A percentile compares a stretch with the other conserved stretches of the same genome.
Conservation (phyloP, 2,113 vertebrate species). For the Cyphomyrus discorhynchus region DNA sequence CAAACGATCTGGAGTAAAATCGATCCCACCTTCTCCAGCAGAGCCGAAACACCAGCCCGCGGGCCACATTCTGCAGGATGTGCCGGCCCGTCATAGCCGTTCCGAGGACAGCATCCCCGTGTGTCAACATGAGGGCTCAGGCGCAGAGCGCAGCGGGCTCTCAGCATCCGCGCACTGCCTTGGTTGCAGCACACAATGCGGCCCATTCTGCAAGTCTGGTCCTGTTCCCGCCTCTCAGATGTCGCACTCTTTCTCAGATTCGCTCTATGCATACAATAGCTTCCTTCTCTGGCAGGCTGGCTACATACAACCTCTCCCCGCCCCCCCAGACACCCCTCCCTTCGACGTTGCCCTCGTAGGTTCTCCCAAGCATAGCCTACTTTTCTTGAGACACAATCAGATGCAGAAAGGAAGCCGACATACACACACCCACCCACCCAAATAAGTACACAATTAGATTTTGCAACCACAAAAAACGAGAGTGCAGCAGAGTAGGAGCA, state of each 20-base stretch:
- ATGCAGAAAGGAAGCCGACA: not conserved
- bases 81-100: not conserved
- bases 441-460: not conserved
- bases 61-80: not conserved
- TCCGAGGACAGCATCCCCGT: not conserved
- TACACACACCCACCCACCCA: not conserved
- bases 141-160: not conserved
- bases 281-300: conserved; percentile 8
- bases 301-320: not conserved
- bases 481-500: not conserved
- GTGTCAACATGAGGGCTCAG: not conserved
- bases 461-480: not conserved
- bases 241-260: conserved; percentile 17
- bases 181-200: not conserved
- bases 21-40: not conserved
- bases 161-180: not conserved
- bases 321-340: not conserved
- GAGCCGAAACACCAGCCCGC: not conserved
- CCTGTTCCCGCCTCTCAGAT: conserved; percentile 14
- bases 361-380: not conserved
- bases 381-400: not conserved
- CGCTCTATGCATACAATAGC: conserved; percentile 14
- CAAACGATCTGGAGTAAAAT: not conserved
- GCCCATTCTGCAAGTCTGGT: not conserved
- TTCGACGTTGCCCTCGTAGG: not conserved